These are phyloP conservation scores for Pangasius sanitwongsei DNA, from an alignment of 2,797 vertebrate species.

Conservation along the genomic window DNA sequence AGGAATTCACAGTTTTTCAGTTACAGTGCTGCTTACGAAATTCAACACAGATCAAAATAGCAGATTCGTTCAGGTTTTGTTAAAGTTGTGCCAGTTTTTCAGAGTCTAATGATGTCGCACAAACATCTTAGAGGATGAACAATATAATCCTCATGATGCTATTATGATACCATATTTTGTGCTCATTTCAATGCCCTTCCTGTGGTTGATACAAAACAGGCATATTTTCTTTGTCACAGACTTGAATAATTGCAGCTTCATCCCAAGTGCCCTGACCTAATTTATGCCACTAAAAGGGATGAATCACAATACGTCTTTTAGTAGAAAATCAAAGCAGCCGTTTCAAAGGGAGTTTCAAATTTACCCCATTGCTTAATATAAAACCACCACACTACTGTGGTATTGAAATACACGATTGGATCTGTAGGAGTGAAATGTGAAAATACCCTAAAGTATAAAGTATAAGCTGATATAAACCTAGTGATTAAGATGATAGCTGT, in stretches of 20 bases:
- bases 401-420: neutral
- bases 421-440: conserved; percentile 1
- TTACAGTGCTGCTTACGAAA: neutral
- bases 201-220: conserved; percentile 1
- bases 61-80: neutral
- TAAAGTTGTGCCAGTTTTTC: neutral
- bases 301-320: conserved; percentile 19
- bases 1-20: conserved; percentile 4
- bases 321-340: conserved; percentile 2
- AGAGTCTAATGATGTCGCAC: neutral
- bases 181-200: neutral
- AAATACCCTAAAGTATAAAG: conserved; percentile 12
- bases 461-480: neutral
- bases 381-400: neutral
- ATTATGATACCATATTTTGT: neutral
- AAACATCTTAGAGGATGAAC: neutral
- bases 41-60: neutral
- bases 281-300: neutral
- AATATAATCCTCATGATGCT: neutral
- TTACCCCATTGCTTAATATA: neutral
- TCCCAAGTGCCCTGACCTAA: conserved; percentile 20
- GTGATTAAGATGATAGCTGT: neutral
- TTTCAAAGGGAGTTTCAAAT: conserved; percentile 22
- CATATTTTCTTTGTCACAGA: conserved; percentile 9
- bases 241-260: conserved; percentile 30